Base-by-base conservation (phyloP, 2,888 invertebrate species). In the Adineta ricciae region DNA sequence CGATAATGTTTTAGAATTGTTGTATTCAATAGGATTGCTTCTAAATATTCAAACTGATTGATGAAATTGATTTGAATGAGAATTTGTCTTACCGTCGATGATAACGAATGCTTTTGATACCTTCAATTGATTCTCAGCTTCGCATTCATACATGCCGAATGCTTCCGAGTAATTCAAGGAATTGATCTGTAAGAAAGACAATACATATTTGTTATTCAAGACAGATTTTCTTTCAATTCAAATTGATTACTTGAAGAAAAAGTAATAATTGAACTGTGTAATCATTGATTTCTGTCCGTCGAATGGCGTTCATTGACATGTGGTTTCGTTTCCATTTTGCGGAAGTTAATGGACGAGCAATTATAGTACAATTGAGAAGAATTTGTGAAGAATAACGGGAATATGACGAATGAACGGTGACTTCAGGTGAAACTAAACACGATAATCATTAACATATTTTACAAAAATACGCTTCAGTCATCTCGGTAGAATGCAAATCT, bases 241-340 rank as follows among this genome's bases (percentile, higher is more conserved):
- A 32, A 32, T 64, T n/a, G 5, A 19, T 78, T 78, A 78, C 78
- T 41, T 78, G 41, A 41, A 78, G 2, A 4, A 24, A 11, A 41
- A 41, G 24, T 41, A 24, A 24, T 78, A 78, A 78, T 78, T 78
- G 38, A 41, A 78, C 24, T 9, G 78, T 78, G 41, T 78, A 64
- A 38, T 78, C 78, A n/a, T 78, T 78, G 1, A 78, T 41, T 41
- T 41, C 78, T 78, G n/a, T 38, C 24, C 41, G 78, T 41, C 41
- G 21, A 3, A 41, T 21, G n/a, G 8, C 41, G 41, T 78, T 21
- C 1, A 78, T 41, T 21, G 38, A n/a, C 14, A 41, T 38, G n/a
- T n/a, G 78, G 41, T 78, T 78, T 41, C 41, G 38, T 78, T 78
- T 78, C 78, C 78, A 78, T 78, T 41, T 78, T 78, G 41, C 24